Percentiles rank a stretch among this genome's conserved stretches.
Evolutionary conservation across 2,113 vertebrate species (phyloP).

Genomic region (Petrocephalus zakoni): DNA sequence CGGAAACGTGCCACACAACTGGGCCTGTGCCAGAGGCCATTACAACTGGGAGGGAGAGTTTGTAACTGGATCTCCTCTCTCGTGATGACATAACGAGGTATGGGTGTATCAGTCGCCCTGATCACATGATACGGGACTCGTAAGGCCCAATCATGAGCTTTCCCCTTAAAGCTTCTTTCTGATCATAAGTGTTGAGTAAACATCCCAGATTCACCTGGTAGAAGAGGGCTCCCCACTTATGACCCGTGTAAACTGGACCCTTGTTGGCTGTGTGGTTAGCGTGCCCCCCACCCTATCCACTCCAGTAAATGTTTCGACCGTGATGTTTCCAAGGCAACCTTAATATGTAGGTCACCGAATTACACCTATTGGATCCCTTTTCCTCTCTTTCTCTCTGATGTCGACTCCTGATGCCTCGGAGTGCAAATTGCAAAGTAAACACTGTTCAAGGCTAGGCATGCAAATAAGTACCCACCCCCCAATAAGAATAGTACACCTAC

Average conservation of each 20-base stretch:
- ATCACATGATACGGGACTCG: neutral
- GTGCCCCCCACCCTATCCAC: neutral
- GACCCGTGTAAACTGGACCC: neutral
- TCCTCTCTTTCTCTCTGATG: neutral
- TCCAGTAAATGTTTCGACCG: neutral
- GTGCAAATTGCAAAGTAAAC: neutral
- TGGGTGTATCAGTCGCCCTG: neutral
- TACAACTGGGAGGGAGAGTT: neutral
- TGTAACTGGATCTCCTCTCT: neutral
- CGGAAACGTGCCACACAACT: neutral
- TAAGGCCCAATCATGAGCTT: neutral
- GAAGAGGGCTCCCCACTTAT: neutral
- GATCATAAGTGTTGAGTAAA: neutral
- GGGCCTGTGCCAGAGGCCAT: neutral
- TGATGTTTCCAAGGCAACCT: conserved; percentile 22
- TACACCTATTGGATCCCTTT: neutral
- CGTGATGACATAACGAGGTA: neutral
- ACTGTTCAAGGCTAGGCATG: neutral
- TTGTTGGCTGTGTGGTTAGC: neutral
- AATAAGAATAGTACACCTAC: neutral
- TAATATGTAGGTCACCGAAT: conserved; percentile 18
- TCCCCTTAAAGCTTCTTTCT: neutral
- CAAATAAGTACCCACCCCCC: neutral
- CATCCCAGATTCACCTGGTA: neutral
- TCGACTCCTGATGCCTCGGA: neutral